Conservation (phyloP, 2,797 vertebrate genomes). For the Ctenopoma kingsleyae region DNA sequence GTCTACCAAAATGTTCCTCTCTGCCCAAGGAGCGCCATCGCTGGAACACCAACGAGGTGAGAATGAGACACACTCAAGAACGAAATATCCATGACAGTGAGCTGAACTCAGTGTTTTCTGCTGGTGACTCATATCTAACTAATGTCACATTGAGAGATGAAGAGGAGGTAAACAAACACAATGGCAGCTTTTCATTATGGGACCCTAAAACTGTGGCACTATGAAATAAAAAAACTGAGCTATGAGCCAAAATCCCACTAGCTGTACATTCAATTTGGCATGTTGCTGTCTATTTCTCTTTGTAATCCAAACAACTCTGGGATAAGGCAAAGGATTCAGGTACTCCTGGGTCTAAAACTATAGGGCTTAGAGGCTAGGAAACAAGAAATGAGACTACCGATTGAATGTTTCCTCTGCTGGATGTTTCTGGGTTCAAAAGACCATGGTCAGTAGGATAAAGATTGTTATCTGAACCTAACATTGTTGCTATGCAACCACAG, state of each 20-base stretch:
- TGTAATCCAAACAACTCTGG: conserved; percentile 55
- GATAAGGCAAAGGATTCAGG: conserved; percentile 32
- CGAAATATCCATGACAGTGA: conserved; percentile 65
- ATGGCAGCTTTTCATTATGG: conserved; percentile 65
- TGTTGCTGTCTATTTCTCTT: conserved; percentile 47
- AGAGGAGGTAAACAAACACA: conserved; percentile 75
- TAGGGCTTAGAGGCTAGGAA: conserved; percentile 44
- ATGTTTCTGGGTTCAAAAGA: conserved; percentile 38
- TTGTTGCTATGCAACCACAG: conserved; percentile 72
- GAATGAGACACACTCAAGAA: conserved; percentile 54
- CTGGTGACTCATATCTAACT: conserved; percentile 69
- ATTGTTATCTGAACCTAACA: conserved; percentile 45
- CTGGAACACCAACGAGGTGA: conserved; percentile 99
- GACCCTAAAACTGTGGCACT: conserved; percentile 64
- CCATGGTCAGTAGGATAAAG: conserved; percentile 54
- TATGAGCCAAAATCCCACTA: conserved; percentile 35
- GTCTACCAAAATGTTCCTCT: conserved; percentile 99
- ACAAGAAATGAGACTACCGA: conserved; percentile 43
- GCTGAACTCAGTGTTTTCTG: conserved; percentile 52
- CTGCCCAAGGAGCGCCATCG: conserved; percentile 99
- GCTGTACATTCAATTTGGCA: conserved; percentile 46
- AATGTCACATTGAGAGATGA: conserved; percentile 72
- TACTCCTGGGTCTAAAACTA: conserved; percentile 45
- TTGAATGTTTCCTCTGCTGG: conserved; percentile 48
- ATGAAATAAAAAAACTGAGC: conserved; percentile 43